Evolutionary conservation across 2,113 vertebrate genomes (phyloP).

Genomic region (Callorhinus ursinus): DNA sequence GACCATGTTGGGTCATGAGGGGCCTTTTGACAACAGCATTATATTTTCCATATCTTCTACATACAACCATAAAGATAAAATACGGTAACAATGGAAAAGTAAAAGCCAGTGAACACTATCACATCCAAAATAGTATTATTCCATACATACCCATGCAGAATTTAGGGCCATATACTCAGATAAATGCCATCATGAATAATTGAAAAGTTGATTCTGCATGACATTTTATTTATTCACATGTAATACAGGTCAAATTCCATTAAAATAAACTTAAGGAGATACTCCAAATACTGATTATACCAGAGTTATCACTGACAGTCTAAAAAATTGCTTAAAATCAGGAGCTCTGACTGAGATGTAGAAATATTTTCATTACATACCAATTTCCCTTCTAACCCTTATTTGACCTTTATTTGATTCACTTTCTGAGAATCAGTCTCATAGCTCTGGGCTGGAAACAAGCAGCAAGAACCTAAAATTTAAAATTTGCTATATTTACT

Average conservation of each 20-base stretch:
- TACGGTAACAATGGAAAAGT: neutral
- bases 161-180: neutral
- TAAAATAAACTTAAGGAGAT: constrained; percentile 51
- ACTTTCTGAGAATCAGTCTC: constrained; percentile 8
- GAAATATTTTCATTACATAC: constrained; percentile 18
- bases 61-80: neutral
- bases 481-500: constrained; percentile 30
- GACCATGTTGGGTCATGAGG: neutral
- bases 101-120: neutral
- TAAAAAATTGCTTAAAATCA: constrained; percentile 32
- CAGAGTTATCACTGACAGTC: neutral
- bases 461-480: neutral
- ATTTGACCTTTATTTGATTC: constrained; percentile 31
- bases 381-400: constrained; percentile 30
- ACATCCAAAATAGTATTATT: constrained; percentile 7
- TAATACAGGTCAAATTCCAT: constrained; percentile 30
- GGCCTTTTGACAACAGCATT: neutral
- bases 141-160: neutral
- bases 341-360: neutral
- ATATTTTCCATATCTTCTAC: neutral
- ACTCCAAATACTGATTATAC: neutral
- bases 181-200: constrained; percentile 38
- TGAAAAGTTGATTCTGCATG: neutral
- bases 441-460: constrained; percentile 26
- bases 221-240: constrained; percentile 55